Evolutionary conservation across 2,797 vertebrate species (phyloP).

Genomic region (Hyperoplus immaculatus): DNA sequence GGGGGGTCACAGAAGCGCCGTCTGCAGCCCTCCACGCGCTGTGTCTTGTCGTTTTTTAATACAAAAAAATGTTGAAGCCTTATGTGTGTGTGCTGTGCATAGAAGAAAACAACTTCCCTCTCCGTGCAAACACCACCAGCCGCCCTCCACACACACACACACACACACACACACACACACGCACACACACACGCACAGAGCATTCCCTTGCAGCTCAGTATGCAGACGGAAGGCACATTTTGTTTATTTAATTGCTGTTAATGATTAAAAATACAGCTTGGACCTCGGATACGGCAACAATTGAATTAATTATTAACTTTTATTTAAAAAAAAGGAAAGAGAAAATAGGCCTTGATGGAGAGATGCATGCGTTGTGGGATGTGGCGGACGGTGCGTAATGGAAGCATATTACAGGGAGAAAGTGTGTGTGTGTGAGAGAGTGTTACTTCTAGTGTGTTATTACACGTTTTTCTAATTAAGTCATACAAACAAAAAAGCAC

Average conservation of each 20-base stretch:
- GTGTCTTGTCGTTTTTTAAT: constrained; percentile 13
- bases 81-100: constrained; percentile 28
- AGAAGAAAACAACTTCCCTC: constrained; percentile 35
- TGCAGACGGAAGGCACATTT: constrained; percentile 64
- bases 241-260: constrained; percentile 79
- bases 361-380: constrained; percentile 40
- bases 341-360: constrained; percentile 46
- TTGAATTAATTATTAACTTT: constrained; percentile 78
- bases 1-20: neutral
- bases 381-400: constrained; percentile 55
- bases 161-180: constrained; percentile 24
- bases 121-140: constrained; percentile 18
- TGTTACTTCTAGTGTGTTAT: constrained; percentile 22
- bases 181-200: constrained; percentile 30
- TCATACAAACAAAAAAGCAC: neutral
- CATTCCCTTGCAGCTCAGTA: constrained; percentile 52
- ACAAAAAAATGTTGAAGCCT: constrained; percentile 1
- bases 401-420: constrained; percentile 50
- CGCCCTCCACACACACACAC: neutral
- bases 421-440: constrained; percentile 31
- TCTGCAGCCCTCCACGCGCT: neutral
- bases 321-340: constrained; percentile 50
- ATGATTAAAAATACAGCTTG: constrained; percentile 76
- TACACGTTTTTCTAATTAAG: constrained; percentile 13
- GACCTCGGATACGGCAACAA: constrained; percentile 69